A percentile compares a stretch with the other conserved stretches of the same genome.
These are phyloP conservation scores for Drosophila fungiperda DNA, from an alignment of 2,888 invertebrate genomes.

Conservation along the genomic window DNA sequence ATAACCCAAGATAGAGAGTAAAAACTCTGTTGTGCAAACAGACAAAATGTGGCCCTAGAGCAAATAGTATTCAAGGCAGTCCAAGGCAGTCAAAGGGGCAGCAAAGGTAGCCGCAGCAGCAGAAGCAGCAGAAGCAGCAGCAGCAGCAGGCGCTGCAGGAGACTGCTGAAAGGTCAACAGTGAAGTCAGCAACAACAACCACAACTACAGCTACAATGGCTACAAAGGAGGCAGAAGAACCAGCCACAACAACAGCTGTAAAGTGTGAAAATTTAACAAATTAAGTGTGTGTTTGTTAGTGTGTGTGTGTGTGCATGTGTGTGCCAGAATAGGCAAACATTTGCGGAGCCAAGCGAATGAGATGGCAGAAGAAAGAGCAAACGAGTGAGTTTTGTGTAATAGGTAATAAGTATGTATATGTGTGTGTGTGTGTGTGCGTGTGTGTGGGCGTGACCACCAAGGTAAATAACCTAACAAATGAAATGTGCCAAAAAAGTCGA, in stretches of 20 bases:
- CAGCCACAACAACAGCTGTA: constrained; percentile 39
- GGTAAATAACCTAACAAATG: constrained; percentile 40
- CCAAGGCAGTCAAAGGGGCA: neutral
- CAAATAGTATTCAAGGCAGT: constrained; percentile 35
- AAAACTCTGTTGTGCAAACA: constrained; percentile 67
- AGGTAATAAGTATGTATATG: constrained; percentile 32
- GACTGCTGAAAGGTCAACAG: constrained; percentile 50
- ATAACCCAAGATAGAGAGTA: constrained; percentile 11
- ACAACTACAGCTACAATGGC: constrained; percentile 29
- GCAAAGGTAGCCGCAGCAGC: constrained; percentile 11
- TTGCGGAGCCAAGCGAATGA: constrained; percentile 18
- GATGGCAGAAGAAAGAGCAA: constrained; percentile 3
- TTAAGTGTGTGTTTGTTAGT: constrained; percentile 55
- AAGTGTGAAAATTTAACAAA: constrained; percentile 80
- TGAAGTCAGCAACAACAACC: constrained; percentile 29
- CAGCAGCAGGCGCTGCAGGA: constrained; percentile 24
- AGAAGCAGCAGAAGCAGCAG: constrained; percentile 10
- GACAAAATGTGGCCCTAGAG: constrained; percentile 61
- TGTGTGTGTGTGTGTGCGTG: constrained; percentile 17
- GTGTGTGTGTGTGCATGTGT: constrained; percentile 3
- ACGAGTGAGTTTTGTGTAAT: constrained; percentile 26
- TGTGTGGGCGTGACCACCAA: constrained; percentile 23
- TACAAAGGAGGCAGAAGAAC: constrained; percentile 29
- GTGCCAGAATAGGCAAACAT: constrained; percentile 14
- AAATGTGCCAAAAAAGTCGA: constrained; percentile 18